A percentile compares a stretch with the other conserved stretches of the same genome.
phyloP scores from a whole-genome alignment of 2,113 vertebrate species.

The Gambusia holbrooki region DNA sequence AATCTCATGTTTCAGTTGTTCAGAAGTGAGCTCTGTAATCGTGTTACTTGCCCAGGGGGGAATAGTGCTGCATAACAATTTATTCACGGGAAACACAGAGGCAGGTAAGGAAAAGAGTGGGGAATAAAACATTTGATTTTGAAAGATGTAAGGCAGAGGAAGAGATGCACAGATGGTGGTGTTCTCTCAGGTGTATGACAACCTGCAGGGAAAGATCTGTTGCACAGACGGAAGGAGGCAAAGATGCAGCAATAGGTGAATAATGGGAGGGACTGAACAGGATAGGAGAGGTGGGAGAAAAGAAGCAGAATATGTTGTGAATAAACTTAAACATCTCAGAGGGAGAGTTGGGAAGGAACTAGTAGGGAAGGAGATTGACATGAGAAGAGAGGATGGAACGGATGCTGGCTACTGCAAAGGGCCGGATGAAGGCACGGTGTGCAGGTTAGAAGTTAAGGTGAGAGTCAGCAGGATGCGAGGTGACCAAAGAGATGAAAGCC shows the following conservation, averaged over 20 bases:
- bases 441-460: conserved; percentile 62
- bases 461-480: conserved; percentile 55
- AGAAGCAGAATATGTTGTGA: conserved; percentile 15
- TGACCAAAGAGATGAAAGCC: conserved; percentile 63
- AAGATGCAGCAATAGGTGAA: conserved; percentile 47
- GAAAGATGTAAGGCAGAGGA: conserved; percentile 34
- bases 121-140: conserved; percentile 11
- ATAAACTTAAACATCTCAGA: conserved; percentile 11
- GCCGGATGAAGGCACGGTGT: conserved; percentile 41
- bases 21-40: conserved; percentile 11
- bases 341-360: conserved; percentile 5
- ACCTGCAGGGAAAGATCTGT: conserved; percentile 67
- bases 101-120: conserved; percentile 8
- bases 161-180: conserved; percentile 62
- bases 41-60: conserved; percentile 3
- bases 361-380: conserved; percentile 25
- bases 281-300: conserved; percentile 11
- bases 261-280: conserved; percentile 39
- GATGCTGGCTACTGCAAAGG: conserved; percentile 40
- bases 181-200: conserved; percentile 63
- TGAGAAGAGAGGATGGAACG: conserved; percentile 29
- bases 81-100: conserved; percentile 20
- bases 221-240: conserved; percentile 56
- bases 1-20: not conserved
- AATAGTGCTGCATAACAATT: conserved; percentile 19